Evolutionary conservation across 64 coral and sea anemone genomes (phyloP).

Genomic region (Montipora capricornis): DNA sequence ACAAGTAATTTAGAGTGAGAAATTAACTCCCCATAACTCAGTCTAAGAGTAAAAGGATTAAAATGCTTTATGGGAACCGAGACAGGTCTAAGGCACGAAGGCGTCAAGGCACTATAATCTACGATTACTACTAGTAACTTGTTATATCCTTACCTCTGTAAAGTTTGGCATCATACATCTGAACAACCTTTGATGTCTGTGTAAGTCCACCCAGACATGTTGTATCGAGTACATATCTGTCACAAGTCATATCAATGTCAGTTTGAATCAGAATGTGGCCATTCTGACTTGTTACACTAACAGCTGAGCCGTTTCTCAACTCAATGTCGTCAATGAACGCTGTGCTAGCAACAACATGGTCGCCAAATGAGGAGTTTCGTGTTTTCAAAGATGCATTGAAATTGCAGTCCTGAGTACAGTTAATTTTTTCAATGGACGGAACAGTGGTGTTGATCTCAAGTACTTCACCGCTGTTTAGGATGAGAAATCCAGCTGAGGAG

Average conservation of each 20-base stretch:
- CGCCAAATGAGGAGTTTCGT: not conserved
- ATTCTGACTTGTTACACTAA: conserved; percentile 25
- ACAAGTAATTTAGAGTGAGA: too few species aligned
- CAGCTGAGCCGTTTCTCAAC: conserved; percentile 13
- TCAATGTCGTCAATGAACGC: not conserved
- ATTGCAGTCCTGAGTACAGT: not conserved
- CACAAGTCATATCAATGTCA: conserved; percentile 42
- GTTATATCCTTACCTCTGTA: too few species aligned
- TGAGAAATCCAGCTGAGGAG: not conserved
- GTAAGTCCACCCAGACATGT: conserved; percentile 65
- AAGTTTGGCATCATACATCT: too few species aligned
- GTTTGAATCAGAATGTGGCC: conserved; percentile 45
- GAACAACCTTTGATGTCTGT: not conserved
- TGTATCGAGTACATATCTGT: not conserved
- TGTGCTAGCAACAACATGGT: not conserved
- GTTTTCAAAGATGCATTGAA: not conserved
- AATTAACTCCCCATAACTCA: too few species aligned
- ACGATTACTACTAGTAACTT: too few species aligned
- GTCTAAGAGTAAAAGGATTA: too few species aligned
- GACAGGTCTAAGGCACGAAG: too few species aligned
- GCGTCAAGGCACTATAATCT: too few species aligned
- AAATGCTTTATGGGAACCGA: too few species aligned
- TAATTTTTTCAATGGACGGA: not conserved
- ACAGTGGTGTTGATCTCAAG: conserved; percentile 26
- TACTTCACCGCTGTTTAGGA: not conserved